Evolutionary conservation across 2,888 invertebrate genomes (phyloP).

Genomic region (Nephrotoma flavescens): DNA sequence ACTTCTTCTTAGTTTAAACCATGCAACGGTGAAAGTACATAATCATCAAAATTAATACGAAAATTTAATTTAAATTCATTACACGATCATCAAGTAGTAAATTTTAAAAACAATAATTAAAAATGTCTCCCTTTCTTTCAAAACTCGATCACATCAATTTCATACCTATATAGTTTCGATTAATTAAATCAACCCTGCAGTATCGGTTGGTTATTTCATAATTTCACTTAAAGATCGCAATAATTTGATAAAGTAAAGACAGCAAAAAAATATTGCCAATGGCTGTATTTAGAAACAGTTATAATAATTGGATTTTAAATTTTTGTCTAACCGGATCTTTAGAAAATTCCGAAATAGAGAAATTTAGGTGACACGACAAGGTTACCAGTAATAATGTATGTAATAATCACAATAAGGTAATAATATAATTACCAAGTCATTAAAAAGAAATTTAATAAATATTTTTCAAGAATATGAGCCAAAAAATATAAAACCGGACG

Average conservation of each 20-base stretch:
- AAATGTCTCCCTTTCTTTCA: not conserved
- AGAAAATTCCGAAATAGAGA: not conserved
- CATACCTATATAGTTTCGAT: not conserved
- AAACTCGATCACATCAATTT: not conserved
- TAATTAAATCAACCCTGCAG: not conserved
- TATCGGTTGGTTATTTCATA: not conserved
- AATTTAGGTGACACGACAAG: not conserved
- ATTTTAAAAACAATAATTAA: not conserved
- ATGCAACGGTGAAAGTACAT: not conserved
- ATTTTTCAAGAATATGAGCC: not conserved
- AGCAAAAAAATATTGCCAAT: not conserved
- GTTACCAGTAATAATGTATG: not conserved
- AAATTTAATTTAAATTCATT: not conserved
- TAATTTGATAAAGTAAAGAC: not conserved
- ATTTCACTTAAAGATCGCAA: not conserved
- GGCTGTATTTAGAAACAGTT: not conserved
- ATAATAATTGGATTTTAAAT: not conserved
- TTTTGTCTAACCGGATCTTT: not conserved
- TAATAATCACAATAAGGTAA: not conserved
- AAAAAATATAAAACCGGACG: conserved; percentile 1
- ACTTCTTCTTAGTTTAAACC: not conserved
- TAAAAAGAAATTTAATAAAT: not conserved
- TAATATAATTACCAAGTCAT: not conserved
- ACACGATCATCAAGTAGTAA: not conserved
- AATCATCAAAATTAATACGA: not conserved